phyloP scores from a whole-genome alignment of 2,888 invertebrate species.

The Leptopilina myrica region DNA sequence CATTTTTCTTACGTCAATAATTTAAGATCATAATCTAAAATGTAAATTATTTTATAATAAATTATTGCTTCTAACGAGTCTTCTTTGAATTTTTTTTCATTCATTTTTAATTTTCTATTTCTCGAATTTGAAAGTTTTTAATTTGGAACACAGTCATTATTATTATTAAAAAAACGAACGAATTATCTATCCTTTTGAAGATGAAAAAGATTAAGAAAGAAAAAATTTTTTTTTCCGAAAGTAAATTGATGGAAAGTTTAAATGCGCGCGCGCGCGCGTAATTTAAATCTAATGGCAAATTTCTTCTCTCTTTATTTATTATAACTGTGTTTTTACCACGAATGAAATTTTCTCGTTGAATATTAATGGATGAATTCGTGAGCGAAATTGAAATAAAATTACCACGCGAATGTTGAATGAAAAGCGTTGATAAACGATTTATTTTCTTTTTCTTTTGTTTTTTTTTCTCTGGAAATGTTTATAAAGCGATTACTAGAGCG shows the following conservation, averaged over 20 bases:
- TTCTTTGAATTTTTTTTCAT: too few species aligned
- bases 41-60: too few species aligned
- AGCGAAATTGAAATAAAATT: too few species aligned
- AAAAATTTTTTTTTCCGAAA: neutral
- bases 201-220: neutral
- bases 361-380: neutral
- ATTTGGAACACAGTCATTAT: too few species aligned
- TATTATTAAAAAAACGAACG: too few species aligned
- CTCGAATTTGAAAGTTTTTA: too few species aligned
- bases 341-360: neutral
- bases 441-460: neutral
- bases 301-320: neutral
- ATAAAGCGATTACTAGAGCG: neutral
- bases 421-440: too few species aligned
- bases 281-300: neutral
- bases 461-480: neutral
- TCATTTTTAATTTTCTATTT: too few species aligned
- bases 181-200: neutral
- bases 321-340: neutral
- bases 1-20: too few species aligned
- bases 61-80: too few species aligned
- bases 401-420: too few species aligned
- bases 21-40: too few species aligned
- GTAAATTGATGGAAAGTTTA: slow-evolving; percentile 11
- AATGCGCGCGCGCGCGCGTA: neutral